Percentiles rank a stretch among this genome's conserved stretches.
phyloP scores from a whole-genome alignment of 1,140 invertebrate species.

The Colletes latitarsis region DNA sequence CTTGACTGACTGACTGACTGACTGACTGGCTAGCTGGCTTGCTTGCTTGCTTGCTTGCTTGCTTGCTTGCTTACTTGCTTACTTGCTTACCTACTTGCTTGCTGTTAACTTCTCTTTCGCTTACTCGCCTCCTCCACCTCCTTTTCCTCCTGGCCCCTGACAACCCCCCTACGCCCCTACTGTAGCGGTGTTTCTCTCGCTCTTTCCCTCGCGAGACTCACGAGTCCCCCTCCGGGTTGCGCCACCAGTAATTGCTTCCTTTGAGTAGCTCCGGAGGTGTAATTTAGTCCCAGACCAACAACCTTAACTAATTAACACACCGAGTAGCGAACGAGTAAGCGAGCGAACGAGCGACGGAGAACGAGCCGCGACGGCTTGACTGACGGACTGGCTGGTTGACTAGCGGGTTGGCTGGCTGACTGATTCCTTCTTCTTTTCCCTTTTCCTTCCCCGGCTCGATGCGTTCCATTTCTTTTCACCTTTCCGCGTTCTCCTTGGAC shows the following conservation, averaged over 20 bases:
- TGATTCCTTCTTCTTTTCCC: slow-evolving; percentile 61
- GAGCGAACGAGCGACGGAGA: slow-evolving; percentile 75
- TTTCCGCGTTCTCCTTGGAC: neutral
- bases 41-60: slow-evolving; percentile 44
- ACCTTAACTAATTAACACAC: slow-evolving; percentile 82
- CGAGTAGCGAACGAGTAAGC: slow-evolving; percentile 76
- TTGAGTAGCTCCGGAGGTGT: slow-evolving; percentile 81
- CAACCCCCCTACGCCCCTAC: slow-evolving; percentile 38
- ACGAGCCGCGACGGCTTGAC: slow-evolving; percentile 69
- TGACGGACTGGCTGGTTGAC: slow-evolving; percentile 69
- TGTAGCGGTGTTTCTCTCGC: slow-evolving; percentile 34
- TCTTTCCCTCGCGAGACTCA: slow-evolving; percentile 58
- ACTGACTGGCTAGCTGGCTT: neutral
- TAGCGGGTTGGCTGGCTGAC: slow-evolving; percentile 61
- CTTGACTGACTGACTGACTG: slow-evolving; percentile 25
- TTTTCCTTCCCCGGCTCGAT: neutral
- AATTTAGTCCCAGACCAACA: slow-evolving; percentile 81
- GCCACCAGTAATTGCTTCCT: slow-evolving; percentile 81
- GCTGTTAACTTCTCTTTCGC: slow-evolving; percentile 1
- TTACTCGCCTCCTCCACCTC: slow-evolving; percentile 39
- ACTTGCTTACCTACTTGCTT: slow-evolving; percentile 31
- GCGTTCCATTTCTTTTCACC: slow-evolving; percentile 13
- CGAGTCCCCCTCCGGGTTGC: slow-evolving; percentile 76
- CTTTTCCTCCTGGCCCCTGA: slow-evolving; percentile 24
- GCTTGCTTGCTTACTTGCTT: slow-evolving; percentile 55